Percentiles rank a stretch among this genome's conserved stretches.
Evolutionary conservation across 2,888 invertebrate species (phyloP).

Genomic region (Vandiemenella viatica): DNA sequence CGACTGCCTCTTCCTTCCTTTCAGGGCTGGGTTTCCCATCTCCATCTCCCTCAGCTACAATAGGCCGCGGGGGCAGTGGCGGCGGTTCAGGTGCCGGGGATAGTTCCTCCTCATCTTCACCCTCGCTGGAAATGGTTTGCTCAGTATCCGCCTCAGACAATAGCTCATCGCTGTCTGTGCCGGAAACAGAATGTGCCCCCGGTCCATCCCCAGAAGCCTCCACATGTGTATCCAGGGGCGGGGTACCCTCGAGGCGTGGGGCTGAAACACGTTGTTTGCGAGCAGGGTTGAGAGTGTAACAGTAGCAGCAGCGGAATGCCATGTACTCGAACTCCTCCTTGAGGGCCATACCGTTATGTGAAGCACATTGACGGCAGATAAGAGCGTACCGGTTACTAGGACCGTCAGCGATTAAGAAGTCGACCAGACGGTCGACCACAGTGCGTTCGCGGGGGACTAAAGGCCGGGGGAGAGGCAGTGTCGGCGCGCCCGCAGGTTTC

Average conservation of each 20-base stretch:
- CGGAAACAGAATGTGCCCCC: no score
- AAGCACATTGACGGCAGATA: slow-evolving; percentile 76
- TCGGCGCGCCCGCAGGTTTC: slow-evolving; percentile 22
- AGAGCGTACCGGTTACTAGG: slow-evolving; percentile 89
- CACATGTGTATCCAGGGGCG: no score
- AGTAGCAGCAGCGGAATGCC: slow-evolving; percentile 16
- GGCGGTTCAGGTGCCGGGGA: not conserved
- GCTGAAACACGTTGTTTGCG: not conserved
- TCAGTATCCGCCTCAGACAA: no score
- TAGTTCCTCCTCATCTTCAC: not conserved
- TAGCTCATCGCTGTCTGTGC: no score
- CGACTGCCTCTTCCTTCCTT: not conserved
- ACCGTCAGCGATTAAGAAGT: slow-evolving; percentile 89
- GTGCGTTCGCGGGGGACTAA: slow-evolving; percentile 59
- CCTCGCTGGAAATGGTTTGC: no score
- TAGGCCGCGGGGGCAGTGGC: not conserved
- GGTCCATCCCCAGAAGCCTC: no score
- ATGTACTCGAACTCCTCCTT: slow-evolving; percentile 54
- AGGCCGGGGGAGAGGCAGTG: slow-evolving; percentile 51
- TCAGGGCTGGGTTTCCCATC: no score
- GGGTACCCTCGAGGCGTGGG: no score
- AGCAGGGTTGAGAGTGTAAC: not conserved
- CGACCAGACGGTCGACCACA: slow-evolving; percentile 76
- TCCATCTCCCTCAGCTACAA: not conserved
- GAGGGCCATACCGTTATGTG: slow-evolving; percentile 83